Percentiles rank a stretch among this genome's conserved stretches.
phyloP scores from a whole-genome alignment of 2,797 vertebrate genomes.

The Manis crassicaudata region DNA sequence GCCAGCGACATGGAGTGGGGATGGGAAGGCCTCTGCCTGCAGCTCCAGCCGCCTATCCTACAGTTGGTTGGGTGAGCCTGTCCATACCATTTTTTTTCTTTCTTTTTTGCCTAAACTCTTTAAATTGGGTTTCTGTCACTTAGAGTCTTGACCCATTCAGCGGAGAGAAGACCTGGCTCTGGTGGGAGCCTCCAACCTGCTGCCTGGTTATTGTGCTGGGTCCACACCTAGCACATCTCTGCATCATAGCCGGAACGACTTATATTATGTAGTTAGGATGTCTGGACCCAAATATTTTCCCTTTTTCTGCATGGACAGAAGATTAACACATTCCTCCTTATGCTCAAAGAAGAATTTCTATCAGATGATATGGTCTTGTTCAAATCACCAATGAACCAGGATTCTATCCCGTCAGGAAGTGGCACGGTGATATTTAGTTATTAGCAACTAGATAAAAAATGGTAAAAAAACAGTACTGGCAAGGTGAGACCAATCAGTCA shows the following conservation, averaged over 20 bases:
- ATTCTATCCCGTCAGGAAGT: accelerated
- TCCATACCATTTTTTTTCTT: not conserved
- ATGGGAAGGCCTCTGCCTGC: not conserved
- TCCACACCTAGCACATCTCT: accelerated
- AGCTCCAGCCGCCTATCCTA: not conserved
- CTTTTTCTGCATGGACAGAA: not conserved
- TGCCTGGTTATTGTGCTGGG: accelerated
- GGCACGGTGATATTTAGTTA: not conserved
- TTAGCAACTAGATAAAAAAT: not conserved
- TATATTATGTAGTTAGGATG: accelerated
- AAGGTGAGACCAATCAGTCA: accelerated
- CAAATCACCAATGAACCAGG: accelerated
- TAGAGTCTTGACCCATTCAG: not conserved
- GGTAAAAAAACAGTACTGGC: not conserved
- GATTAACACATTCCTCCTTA: not conserved
- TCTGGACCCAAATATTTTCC: not conserved
- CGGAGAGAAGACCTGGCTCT: accelerated
- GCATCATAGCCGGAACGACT: accelerated
- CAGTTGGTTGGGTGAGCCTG: accelerated
- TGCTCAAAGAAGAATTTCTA: not conserved
- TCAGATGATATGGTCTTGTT: accelerated
- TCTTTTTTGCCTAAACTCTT: not conserved
- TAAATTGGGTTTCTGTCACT: not conserved
- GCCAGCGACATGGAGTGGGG: not conserved
- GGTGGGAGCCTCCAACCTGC: too few relatives aligned